Percentiles rank a stretch among this genome's conserved stretches.
phyloP scores from a whole-genome alignment of 2,888 invertebrate species.

The Embidobia sp. region DNA sequence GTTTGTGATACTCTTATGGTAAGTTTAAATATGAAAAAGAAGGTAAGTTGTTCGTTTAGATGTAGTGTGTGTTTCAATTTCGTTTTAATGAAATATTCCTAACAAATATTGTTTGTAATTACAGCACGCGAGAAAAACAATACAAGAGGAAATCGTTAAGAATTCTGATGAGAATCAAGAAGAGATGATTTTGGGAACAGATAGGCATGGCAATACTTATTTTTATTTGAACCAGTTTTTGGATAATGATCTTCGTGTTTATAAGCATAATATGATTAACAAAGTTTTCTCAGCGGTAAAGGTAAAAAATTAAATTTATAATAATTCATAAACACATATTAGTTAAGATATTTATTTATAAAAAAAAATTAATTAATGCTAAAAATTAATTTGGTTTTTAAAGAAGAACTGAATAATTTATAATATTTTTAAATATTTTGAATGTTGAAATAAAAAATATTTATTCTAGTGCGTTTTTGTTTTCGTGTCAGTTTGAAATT shows the following conservation, averaged over 20 bases:
- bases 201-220: constrained; percentile 82
- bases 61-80: no score
- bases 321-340: no score
- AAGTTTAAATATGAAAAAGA: constrained; percentile 24
- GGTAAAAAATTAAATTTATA: no score
- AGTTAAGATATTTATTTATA: no score
- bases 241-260: constrained; percentile 82
- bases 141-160: constrained; percentile 82
- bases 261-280: constrained; percentile 80
- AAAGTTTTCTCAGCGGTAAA: constrained; percentile 73
- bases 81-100: no score
- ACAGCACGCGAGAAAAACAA: constrained; percentile 82
- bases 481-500: no score
- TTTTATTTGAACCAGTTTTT: constrained; percentile 84
- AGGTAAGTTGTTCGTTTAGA: no score
- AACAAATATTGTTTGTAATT: constrained; percentile 15
- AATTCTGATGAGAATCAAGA: constrained; percentile 81
- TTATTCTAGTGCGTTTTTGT: no score
- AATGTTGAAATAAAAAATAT: no score
- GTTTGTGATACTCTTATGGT: constrained; percentile 82
- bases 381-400: no score
- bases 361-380: neutral
- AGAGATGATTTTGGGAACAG: constrained; percentile 82
- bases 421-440: no score
- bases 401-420: no score